These are phyloP conservation scores for Zaprionus capensis DNA, from an alignment of 1,140 invertebrate species.

Conservation along the genomic window DNA sequence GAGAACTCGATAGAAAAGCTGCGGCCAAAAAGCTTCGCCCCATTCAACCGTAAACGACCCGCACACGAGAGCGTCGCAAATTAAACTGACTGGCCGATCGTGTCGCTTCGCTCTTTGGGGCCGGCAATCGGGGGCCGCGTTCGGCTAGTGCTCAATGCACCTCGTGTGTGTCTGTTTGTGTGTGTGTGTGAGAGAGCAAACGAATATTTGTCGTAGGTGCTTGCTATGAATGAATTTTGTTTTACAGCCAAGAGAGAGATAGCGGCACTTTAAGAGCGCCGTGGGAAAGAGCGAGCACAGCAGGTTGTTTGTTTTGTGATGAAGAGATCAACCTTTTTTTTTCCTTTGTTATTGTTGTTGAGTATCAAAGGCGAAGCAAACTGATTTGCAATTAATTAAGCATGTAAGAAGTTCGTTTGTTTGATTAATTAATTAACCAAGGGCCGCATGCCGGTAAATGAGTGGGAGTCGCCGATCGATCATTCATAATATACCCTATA, in stretches of 20 bases:
- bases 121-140: neutral
- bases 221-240: conserved; percentile 69
- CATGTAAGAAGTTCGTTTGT: neutral
- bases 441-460: neutral
- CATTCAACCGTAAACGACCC: conserved; percentile 50
- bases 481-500: neutral
- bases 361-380: neutral
- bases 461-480: neutral
- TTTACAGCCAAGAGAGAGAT: conserved; percentile 34
- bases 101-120: conserved; percentile 15
- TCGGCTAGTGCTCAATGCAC: conserved; percentile 44
- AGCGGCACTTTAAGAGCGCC: conserved; percentile 13
- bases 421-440: conserved; percentile 47
- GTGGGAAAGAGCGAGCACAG: conserved; percentile 30
- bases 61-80: conserved; percentile 68
- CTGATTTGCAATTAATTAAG: conserved; percentile 4
- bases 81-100: conserved; percentile 34
- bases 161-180: conserved; percentile 17
- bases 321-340: conserved; percentile 49
- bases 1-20: conserved; percentile 23
- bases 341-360: conserved; percentile 54
- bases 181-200: neutral
- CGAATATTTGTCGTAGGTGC: neutral
- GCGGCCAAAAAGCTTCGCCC: conserved; percentile 34
- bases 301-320: conserved; percentile 61